A percentile compares a stretch with the other conserved stretches of the same genome.
Conservation (phyloP, 2,888 invertebrate species). For the Plutella xylostella region DNA sequence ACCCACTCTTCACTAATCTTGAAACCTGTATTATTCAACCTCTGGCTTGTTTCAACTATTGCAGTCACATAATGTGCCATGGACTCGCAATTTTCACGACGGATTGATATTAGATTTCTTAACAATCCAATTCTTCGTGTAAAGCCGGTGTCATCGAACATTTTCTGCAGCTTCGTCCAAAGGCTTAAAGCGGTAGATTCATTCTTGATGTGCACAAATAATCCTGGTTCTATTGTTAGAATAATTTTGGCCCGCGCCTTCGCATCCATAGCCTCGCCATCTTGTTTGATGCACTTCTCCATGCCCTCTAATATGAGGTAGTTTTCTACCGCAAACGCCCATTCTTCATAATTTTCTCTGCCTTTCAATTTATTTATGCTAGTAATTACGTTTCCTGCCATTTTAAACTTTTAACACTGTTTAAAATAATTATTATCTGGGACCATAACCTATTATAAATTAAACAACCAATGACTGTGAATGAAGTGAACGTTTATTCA, state of each 20-base stretch:
- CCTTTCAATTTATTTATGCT: no score
- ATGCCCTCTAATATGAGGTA: conserved; percentile 11
- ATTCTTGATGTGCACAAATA: conserved; percentile 1
- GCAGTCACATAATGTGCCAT: background rate
- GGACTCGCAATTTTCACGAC: background rate
- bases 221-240: background rate
- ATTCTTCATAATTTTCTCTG: no score
- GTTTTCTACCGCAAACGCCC: no score
- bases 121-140: conserved; percentile 1
- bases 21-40: conserved; percentile 1
- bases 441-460: no score
- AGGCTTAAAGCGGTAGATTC: background rate
- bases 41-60: background rate
- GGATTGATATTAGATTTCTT: conserved; percentile 2
- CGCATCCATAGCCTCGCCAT: background rate
- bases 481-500: no score
- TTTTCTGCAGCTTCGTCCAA: background rate
- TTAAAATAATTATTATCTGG: no score
- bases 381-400: no score
- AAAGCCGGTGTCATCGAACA: conserved; percentile 5
- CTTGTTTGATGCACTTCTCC: background rate
- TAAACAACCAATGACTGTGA: no score
- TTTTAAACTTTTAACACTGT: no score
- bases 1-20: conserved; percentile 3
- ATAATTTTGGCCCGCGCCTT: background rate